Evolutionary conservation across 2,113 vertebrate species (phyloP).

Genomic region (Siniperca chuatsi): DNA sequence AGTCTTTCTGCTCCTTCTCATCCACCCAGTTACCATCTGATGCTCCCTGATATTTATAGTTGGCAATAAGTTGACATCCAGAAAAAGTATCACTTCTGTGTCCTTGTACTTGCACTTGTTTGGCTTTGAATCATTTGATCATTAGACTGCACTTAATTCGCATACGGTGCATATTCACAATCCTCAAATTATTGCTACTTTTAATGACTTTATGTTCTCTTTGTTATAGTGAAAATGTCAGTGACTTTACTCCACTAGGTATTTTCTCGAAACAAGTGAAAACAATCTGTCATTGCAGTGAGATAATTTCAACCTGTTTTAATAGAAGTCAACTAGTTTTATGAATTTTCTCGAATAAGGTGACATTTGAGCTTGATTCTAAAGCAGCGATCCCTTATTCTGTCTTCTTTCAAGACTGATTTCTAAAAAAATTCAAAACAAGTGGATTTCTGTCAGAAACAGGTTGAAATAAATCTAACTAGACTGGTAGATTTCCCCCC

Average conservation of each 20-base stretch:
- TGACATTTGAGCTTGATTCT: background rate
- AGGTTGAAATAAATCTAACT: too few species aligned
- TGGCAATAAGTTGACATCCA: constrained; percentile 19
- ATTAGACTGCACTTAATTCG: background rate
- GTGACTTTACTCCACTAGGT: too few species aligned
- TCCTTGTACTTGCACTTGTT: background rate
- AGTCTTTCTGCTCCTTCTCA: constrained; percentile 15
- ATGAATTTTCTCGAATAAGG: background rate
- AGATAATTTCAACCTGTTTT: background rate
- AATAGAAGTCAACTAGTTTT: background rate
- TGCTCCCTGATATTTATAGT: constrained; percentile 6
- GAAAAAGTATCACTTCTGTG: constrained; percentile 1
- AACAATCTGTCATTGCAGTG: too few species aligned
- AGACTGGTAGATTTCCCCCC: too few species aligned
- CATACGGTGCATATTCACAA: background rate
- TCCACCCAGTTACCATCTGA: constrained; percentile 14
- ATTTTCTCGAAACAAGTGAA: background rate
- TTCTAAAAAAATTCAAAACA: too few species aligned
- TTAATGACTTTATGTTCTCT: background rate
- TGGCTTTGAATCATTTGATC: background rate
- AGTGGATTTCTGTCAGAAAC: too few species aligned
- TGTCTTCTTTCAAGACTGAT: too few species aligned
- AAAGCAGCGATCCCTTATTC: background rate
- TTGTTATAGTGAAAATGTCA: background rate
- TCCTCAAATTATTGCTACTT: background rate